Conservation (phyloP, 2,113 vertebrate species). For the Aegotheles bennettii region DNA sequence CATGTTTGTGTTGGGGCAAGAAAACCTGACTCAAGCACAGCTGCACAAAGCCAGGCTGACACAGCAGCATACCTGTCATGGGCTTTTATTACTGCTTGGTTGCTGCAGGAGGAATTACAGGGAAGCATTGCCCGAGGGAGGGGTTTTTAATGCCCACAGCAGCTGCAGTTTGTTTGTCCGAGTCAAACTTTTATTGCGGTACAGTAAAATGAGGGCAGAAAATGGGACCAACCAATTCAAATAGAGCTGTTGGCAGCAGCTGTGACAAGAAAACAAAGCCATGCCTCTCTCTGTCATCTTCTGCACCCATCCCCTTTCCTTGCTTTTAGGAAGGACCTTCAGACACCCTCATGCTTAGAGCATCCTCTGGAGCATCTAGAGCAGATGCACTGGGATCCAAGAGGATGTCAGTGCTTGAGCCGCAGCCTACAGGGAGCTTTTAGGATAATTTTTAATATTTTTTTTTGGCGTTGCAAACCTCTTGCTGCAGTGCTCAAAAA, state of each 20-base stretch:
- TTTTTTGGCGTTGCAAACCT: not conserved
- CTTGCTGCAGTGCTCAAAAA: not conserved
- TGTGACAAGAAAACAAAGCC: not conserved
- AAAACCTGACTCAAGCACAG: not conserved
- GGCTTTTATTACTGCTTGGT: not conserved
- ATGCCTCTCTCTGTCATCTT: not conserved
- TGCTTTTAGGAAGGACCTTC: not conserved
- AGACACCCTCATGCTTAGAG: not conserved
- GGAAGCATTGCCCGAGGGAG: not conserved
- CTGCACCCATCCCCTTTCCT: not conserved
- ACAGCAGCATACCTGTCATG: not conserved
- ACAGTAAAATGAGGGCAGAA: not conserved
- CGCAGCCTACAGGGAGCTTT: not conserved
- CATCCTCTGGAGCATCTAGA: not conserved
- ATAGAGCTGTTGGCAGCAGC: not conserved
- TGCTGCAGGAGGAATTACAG: not conserved
- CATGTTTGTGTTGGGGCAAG: not conserved
- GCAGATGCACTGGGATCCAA: not conserved
- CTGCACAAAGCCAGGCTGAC: not conserved
- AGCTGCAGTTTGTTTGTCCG: not conserved
- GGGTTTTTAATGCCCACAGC: not conserved
- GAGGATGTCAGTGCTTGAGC: not conserved
- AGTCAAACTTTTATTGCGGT: not conserved
- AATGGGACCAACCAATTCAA: not conserved
- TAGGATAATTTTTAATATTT: not conserved